A percentile compares a stretch with the other conserved stretches of the same genome.
These are phyloP conservation scores for Lates japonicus DNA, from an alignment of 2,797 vertebrate species.

Conservation along the genomic window DNA sequence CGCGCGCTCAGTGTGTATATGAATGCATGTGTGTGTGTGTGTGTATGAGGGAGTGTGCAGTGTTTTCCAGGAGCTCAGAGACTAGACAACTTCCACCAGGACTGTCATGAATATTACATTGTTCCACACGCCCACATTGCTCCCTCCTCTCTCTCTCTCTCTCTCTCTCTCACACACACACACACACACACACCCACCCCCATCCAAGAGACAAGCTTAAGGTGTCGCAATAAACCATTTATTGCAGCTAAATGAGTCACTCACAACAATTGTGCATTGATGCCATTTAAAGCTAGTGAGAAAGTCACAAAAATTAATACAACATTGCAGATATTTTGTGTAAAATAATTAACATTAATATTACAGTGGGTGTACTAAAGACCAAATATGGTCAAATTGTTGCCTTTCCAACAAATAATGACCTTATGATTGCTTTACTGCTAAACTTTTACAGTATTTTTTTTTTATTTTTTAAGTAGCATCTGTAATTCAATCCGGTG, in stretches of 20 bases:
- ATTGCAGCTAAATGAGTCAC: slow-evolving; percentile 42
- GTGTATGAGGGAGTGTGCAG: slow-evolving; percentile 43
- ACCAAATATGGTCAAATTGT: not conserved
- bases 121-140: slow-evolving; percentile 64
- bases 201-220: slow-evolving; percentile 32
- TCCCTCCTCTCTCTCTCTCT: slow-evolving; percentile 28
- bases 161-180: slow-evolving; percentile 3
- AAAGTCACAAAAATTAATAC: not conserved
- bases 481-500: not conserved
- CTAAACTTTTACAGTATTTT: not conserved
- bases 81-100: slow-evolving; percentile 81
- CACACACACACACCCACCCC: slow-evolving; percentile 28
- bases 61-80: slow-evolving; percentile 76
- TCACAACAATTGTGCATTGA: slow-evolving; percentile 1
- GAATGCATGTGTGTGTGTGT: slow-evolving; percentile 40
- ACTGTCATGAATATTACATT: slow-evolving; percentile 87
- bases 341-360: not conserved
- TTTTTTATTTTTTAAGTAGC: not conserved
- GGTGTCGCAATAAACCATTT: slow-evolving; percentile 55
- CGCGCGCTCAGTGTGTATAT: slow-evolving; percentile 47
- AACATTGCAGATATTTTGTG: not conserved
- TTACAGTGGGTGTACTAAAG: not conserved
- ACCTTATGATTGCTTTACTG: not conserved
- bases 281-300: not conserved
- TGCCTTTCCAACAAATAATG: too few species aligned